Conservation (phyloP, 2,797 vertebrate species). For the Poeciliopsis paucimaculata region DNA sequence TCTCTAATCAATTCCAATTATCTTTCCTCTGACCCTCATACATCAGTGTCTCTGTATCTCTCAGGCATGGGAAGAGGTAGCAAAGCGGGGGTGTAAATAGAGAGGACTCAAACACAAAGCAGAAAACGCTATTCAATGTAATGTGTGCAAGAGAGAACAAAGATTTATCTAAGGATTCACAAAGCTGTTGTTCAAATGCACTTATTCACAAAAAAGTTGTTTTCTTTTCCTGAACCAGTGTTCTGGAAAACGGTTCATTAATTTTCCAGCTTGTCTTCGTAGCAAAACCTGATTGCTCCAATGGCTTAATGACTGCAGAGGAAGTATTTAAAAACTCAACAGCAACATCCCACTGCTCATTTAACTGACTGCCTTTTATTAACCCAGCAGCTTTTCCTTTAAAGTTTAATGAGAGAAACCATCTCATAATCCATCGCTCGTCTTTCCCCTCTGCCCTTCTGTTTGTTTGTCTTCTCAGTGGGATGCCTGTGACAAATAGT, state of each 20-base stretch:
- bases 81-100: conserved; percentile 29
- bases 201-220: conserved; percentile 3
- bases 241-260: conserved; percentile 27
- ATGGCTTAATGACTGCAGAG: conserved; percentile 62
- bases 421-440: conserved; percentile 59
- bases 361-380: conserved; percentile 67
- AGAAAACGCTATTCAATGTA: conserved; percentile 7
- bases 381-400: conserved; percentile 57
- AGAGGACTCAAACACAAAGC: conserved; percentile 25
- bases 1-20: conserved; percentile 77
- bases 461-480: conserved; percentile 60
- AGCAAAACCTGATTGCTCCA: conserved; percentile 54
- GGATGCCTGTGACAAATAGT: conserved; percentile 57
- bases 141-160: not conserved
- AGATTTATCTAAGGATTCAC: not conserved
- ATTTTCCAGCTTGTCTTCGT: conserved; percentile 48
- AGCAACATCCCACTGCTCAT: conserved; percentile 60
- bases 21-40: conserved; percentile 60
- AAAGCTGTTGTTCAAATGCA: conserved; percentile 11
- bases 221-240: not conserved
- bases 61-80: conserved; percentile 35
- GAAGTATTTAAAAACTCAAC: conserved; percentile 66
- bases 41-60: conserved; percentile 66
- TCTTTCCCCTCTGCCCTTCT: conserved; percentile 40
- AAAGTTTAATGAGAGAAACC: conserved; percentile 61